Conservation (phyloP, 1,140 invertebrate genomes). For the Pararge aegeria region DNA sequence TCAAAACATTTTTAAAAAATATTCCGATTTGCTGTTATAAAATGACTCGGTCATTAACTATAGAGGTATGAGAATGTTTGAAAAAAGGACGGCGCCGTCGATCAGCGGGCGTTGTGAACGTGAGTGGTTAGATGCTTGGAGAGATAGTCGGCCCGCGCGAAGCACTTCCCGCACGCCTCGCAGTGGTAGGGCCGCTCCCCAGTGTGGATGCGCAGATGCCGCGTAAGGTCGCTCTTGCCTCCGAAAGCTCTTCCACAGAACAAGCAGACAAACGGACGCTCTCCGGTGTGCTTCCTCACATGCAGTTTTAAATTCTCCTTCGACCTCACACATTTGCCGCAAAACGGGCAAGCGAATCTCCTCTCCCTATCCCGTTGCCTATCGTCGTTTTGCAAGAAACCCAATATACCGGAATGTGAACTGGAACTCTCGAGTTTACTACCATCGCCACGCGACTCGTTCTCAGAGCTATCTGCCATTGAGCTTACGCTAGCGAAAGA, state of each 20-base stretch:
- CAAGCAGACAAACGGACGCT: conserved; percentile 91
- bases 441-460: conserved; percentile 62
- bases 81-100: conserved; percentile 55
- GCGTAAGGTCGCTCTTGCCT: conserved; percentile 91
- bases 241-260: conserved; percentile 93
- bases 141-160: conserved; percentile 93
- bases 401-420: conserved; percentile 83
- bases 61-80: conserved; percentile 61
- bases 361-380: conserved; percentile 84
- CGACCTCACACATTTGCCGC: conserved; percentile 92
- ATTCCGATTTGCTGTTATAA: conserved; percentile 70
- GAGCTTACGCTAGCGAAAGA: conserved; percentile 76
- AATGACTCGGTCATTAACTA: conserved; percentile 65
- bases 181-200: conserved; percentile 93
- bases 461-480: conserved; percentile 74
- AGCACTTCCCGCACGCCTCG: conserved; percentile 94
- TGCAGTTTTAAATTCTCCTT: conserved; percentile 94
- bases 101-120: conserved; percentile 85
- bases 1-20: conserved; percentile 77
- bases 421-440: conserved; percentile 60
- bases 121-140: conserved; percentile 94
- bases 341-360: conserved; percentile 92
- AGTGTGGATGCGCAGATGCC: conserved; percentile 92
- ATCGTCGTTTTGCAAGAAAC: conserved; percentile 84
- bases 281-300: conserved; percentile 93